A percentile compares a stretch with the other conserved stretches of the same genome.
These are phyloP conservation scores for Apantesis nais DNA, from an alignment of 2,888 invertebrate genomes.

Conservation along the genomic window DNA sequence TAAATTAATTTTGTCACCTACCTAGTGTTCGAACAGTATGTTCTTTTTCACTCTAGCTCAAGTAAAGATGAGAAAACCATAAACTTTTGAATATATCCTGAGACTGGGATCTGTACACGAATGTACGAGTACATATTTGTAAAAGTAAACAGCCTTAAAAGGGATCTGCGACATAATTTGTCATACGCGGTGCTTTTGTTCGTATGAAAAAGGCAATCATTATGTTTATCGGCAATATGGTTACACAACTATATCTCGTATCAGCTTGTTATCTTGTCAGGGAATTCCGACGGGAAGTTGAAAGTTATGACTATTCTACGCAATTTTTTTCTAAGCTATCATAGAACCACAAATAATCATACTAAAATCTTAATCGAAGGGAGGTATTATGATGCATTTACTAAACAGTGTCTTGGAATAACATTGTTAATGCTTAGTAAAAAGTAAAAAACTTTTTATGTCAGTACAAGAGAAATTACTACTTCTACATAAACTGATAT, in stretches of 20 bases:
- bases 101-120: neutral
- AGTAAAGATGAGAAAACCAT: neutral
- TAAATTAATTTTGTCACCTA: too few species aligned
- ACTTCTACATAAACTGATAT: too few species aligned
- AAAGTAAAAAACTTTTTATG: too few species aligned
- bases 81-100: neutral
- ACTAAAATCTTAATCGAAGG: too few species aligned
- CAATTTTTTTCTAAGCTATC: too few species aligned
- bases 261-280: neutral
- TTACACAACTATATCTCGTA: neutral
- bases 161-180: conserved; percentile 35
- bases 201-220: conserved; percentile 9
- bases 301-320: neutral
- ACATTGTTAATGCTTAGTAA: too few species aligned
- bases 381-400: too few species aligned
- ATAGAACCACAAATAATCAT: too few species aligned
- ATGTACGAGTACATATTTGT: neutral
- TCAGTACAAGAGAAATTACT: too few species aligned
- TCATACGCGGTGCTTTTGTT: conserved; percentile 11
- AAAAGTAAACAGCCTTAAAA: conserved; percentile 10
- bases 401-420: too few species aligned
- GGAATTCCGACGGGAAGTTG: neutral
- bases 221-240: conserved; percentile 8
- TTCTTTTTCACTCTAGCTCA: too few species aligned
- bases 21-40: too few species aligned